These are phyloP conservation scores for Melanocharis versteri DNA, from an alignment of 2,113 vertebrate species.

Conservation along the genomic window DNA sequence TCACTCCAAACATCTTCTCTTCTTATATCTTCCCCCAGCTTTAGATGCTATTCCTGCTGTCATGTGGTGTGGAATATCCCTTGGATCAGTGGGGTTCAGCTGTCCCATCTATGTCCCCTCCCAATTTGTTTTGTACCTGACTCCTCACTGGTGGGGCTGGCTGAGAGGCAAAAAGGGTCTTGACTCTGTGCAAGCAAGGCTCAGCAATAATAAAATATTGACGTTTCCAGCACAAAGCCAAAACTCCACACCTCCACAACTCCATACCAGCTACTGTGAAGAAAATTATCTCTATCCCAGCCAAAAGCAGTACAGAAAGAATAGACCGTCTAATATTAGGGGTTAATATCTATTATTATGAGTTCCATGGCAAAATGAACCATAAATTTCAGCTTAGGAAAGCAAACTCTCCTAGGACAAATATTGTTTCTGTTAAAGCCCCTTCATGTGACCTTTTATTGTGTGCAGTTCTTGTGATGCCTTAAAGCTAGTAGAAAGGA, in stretches of 20 bases:
- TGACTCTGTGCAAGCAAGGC: not conserved
- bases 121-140: not conserved
- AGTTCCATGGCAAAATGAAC: not conserved
- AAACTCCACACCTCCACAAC: too few relatives aligned
- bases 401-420: not conserved
- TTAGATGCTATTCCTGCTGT: not conserved
- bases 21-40: not conserved
- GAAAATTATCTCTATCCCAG: not conserved
- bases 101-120: accelerated
- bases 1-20: not conserved
- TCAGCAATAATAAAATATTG: not conserved
- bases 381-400: not conserved
- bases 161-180: not conserved
- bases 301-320: not conserved
- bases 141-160: not conserved
- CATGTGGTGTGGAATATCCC: not conserved
- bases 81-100: not conserved
- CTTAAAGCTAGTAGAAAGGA: not conserved
- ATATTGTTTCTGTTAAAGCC: not conserved
- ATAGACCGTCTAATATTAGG: not conserved
- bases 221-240: accelerated
- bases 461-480: not conserved
- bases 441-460: not conserved
- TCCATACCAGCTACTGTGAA: not conserved
- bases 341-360: not conserved